A percentile compares a stretch with the other conserved stretches of the same genome.
These are phyloP conservation scores for Umimayanthus kanabou DNA, from an alignment of 92 coral and sea anemone species.

Conservation along the genomic window DNA sequence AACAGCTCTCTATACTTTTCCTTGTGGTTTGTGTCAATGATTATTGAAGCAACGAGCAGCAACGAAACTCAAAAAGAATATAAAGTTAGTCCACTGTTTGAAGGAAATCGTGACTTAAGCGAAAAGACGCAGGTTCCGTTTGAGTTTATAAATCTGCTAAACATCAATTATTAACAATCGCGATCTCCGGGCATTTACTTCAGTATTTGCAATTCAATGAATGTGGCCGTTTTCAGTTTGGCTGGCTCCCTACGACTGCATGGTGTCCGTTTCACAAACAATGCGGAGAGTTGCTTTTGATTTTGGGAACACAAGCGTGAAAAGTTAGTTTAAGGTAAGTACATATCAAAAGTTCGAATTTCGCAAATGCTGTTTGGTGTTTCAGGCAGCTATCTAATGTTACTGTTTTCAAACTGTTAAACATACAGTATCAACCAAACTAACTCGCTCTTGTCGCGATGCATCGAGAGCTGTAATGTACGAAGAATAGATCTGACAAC, in stretches of 20 bases:
- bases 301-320: not conserved
- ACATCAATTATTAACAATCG: slow-evolving; percentile 3
- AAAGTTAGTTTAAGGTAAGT: not conserved
- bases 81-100: not conserved
- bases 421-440: too few species aligned
- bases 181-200: not conserved
- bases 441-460: not conserved
- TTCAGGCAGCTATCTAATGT: not conserved
- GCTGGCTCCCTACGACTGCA: not conserved
- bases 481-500: too few species aligned
- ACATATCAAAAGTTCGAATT: too few species aligned
- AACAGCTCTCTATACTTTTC: too few species aligned
- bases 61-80: too few species aligned
- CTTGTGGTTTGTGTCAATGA: not conserved
- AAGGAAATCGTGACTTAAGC: not conserved
- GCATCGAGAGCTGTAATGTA: too few species aligned
- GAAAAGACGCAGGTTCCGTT: not conserved
- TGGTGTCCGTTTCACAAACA: not conserved
- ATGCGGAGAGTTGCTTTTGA: not conserved
- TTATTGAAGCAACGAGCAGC: not conserved
- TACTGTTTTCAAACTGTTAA: not conserved
- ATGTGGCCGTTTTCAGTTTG: slow-evolving; percentile 6
- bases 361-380: not conserved
- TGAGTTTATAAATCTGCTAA: not conserved
- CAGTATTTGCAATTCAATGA: slow-evolving; percentile 19